Percentiles rank a stretch among this genome's conserved stretches.
Evolutionary conservation across 2,113 vertebrate species (phyloP).

Genomic region (Fukomys damarensis): DNA sequence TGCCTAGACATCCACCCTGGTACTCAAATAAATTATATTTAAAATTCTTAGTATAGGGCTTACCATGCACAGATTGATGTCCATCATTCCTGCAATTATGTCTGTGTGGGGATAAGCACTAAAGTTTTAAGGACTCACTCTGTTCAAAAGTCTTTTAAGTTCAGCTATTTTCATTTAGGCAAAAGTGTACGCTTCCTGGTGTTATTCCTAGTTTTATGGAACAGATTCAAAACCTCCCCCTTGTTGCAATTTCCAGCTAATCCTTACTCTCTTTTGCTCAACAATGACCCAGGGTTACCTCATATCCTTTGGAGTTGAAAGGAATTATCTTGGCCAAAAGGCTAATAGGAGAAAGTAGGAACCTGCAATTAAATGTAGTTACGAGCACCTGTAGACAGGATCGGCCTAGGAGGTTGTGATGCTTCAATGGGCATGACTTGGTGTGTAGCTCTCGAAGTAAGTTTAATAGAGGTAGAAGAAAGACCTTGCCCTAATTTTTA

Average conservation of each 20-base stretch:
- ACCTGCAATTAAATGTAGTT: conserved; percentile 60
- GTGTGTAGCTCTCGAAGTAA: conserved; percentile 50
- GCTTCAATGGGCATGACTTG: conserved; percentile 68
- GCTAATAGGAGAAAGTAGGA: conserved; percentile 62
- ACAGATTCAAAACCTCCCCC: conserved; percentile 6
- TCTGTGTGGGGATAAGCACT: not conserved
- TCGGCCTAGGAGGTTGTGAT: conserved; percentile 53
- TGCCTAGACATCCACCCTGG: not conserved
- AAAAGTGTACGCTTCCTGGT: conserved; percentile 13
- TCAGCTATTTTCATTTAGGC: not conserved
- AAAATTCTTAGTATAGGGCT: conserved; percentile 12
- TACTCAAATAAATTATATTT: conserved; percentile 31
- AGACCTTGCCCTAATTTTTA: conserved; percentile 70
- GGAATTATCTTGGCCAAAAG: conserved; percentile 62
- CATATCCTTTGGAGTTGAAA: conserved; percentile 45
- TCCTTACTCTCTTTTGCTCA: conserved; percentile 50
- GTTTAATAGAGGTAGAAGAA: conserved; percentile 61
- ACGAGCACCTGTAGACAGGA: not conserved
- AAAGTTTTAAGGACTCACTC: conserved; percentile 4
- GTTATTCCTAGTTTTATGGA: conserved; percentile 38
- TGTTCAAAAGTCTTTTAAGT: not conserved
- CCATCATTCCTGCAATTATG: not conserved
- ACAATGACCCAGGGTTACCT: not conserved
- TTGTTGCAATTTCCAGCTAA: conserved; percentile 37
- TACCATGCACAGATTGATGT: not conserved